Evolutionary conservation across 2,888 invertebrate genomes (phyloP).

Genomic region (Electrophaes corylata): DNA sequence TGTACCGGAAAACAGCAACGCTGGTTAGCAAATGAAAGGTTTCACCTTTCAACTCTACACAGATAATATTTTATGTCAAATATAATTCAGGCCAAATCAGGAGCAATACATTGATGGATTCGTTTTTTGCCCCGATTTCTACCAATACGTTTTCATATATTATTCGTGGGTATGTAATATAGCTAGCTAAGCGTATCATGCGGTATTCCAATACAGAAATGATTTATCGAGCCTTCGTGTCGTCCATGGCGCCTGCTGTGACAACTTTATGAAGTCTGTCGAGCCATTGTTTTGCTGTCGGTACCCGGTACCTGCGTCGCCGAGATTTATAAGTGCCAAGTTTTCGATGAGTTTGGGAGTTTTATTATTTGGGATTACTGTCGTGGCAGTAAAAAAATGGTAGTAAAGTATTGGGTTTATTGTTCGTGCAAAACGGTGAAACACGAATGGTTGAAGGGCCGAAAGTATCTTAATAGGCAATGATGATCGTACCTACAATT

Average conservation of each 20-base stretch:
- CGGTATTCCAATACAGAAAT: conserved; percentile 39
- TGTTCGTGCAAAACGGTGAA: conserved; percentile 3
- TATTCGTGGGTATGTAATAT: not conserved
- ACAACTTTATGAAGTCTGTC: conserved; percentile 63
- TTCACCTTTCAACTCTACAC: too few relatives aligned
- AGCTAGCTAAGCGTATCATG: conserved; percentile 7
- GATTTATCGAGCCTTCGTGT: conserved; percentile 69
- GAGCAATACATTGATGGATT: not conserved
- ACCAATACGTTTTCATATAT: not conserved
- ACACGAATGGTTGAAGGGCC: not conserved
- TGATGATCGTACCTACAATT: too few relatives aligned
- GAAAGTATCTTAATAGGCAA: too few relatives aligned
- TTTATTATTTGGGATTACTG: conserved; percentile 21
- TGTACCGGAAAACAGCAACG: too few relatives aligned
- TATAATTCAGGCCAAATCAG: too few relatives aligned
- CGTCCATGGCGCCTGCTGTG: conserved; percentile 59
- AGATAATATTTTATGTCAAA: too few relatives aligned
- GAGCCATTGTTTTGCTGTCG: conserved; percentile 54
- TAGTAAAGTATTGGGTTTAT: conserved; percentile 9
- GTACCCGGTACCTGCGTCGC: conserved; percentile 25
- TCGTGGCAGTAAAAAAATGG: too few relatives aligned
- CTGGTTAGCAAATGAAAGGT: too few relatives aligned
- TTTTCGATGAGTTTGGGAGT: conserved; percentile 27
- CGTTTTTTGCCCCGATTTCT: not conserved
- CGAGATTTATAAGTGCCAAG: conserved; percentile 32